Percentiles rank a stretch among this genome's conserved stretches.
These are phyloP conservation scores for Campoletis sonorensis DNA, from an alignment of 1,140 invertebrate genomes.

Conservation along the genomic window DNA sequence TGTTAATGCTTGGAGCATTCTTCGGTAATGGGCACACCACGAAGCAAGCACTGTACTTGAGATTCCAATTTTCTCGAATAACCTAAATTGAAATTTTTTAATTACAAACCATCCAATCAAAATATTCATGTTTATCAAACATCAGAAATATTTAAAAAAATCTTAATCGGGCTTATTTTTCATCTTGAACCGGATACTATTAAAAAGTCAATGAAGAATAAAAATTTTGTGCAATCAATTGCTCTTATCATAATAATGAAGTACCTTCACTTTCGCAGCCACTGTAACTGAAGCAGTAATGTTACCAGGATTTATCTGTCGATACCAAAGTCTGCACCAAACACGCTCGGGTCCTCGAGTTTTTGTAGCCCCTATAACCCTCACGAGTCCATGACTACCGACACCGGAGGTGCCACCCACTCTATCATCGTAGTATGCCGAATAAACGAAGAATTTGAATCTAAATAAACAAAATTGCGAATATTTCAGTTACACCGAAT, in stretches of 20 bases:
- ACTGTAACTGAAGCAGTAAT: conserved; percentile 80
- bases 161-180: too few species aligned
- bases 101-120: not conserved
- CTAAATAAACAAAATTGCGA: conserved; percentile 71
- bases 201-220: not conserved
- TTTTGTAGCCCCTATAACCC: conserved; percentile 92
- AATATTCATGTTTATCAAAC: not conserved
- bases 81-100: conserved; percentile 76
- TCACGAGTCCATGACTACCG: conserved; percentile 78
- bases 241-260: conserved; percentile 34
- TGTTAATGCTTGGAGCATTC: conserved; percentile 69
- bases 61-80: conserved; percentile 95
- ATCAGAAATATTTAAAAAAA: not conserved
- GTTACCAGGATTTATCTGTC: conserved; percentile 66
- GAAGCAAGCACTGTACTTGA: conserved; percentile 94
- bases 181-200: too few species aligned
- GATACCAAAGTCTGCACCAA: conserved; percentile 91
- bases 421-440: conserved; percentile 89
- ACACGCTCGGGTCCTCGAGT: conserved; percentile 89
- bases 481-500: not conserved
- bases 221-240: not conserved
- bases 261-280: conserved; percentile 86
- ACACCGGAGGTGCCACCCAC: conserved; percentile 75
- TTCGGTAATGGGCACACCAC: conserved; percentile 86
- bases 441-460: conserved; percentile 94